These are phyloP conservation scores for Struthio camelus DNA, from an alignment of 2,113 vertebrate species.

Conservation along the genomic window DNA sequence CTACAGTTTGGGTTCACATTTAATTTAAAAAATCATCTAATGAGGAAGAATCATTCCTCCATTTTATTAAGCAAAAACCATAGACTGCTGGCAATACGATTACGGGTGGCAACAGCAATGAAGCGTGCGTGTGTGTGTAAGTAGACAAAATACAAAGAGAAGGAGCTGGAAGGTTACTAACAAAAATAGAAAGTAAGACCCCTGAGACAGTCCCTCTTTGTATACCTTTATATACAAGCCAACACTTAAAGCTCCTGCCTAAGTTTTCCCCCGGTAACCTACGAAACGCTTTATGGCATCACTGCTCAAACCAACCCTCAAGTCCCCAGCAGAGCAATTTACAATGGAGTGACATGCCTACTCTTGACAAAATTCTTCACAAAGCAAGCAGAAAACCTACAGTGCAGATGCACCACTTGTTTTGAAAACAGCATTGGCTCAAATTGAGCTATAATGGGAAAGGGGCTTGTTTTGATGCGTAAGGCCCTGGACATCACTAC, in stretches of 20 bases:
- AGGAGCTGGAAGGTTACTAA: conserved; percentile 23
- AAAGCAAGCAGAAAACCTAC: not conserved
- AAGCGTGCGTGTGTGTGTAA: not conserved
- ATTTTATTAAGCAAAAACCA: conserved; percentile 11
- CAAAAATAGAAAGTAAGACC: not conserved
- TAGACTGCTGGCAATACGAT: not conserved
- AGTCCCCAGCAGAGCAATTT: not conserved
- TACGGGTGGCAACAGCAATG: not conserved
- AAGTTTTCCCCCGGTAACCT: not conserved
- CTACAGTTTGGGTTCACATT: conserved; percentile 42
- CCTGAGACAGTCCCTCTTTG: not conserved
- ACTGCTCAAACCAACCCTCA: not conserved
- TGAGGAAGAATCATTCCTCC: not conserved
- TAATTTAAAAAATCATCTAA: not conserved
- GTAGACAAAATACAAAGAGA: not conserved
- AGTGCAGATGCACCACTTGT: not conserved
- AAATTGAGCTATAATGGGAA: not conserved
- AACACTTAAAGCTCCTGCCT: not conserved
- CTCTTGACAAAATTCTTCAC: not conserved
- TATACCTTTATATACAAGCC: not conserved
- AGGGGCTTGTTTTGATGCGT: not conserved
- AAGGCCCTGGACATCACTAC: not conserved
- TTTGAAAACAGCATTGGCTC: not conserved
- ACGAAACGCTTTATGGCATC: not conserved
- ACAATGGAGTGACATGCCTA: not conserved